These are phyloP conservation scores for Anolis sagrei DNA, from an alignment of 2,113 vertebrate genomes.

Conservation along the genomic window DNA sequence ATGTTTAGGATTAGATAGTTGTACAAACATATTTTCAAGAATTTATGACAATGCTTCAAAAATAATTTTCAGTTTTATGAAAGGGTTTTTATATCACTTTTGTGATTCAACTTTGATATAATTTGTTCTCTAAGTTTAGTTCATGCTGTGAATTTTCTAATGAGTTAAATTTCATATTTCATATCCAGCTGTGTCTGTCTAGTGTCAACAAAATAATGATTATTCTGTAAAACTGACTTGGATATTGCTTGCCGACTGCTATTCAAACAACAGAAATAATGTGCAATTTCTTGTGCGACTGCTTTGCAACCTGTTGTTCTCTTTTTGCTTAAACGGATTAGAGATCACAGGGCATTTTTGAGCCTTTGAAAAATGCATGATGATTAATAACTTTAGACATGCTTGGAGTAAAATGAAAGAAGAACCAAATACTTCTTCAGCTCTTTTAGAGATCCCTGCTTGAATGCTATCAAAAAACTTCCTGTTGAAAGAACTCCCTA, in stretches of 20 bases:
- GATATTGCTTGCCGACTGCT: constrained; percentile 47
- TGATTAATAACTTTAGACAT: constrained; percentile 25
- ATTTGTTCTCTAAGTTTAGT: constrained; percentile 62
- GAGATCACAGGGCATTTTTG: constrained; percentile 30
- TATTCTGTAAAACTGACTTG: constrained; percentile 59
- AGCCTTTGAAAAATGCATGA: constrained; percentile 47
- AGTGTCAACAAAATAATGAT: constrained; percentile 58
- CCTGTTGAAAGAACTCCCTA: background rate
- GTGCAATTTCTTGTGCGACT: constrained; percentile 38
- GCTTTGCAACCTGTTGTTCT: constrained; percentile 29
- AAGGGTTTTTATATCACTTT: constrained; percentile 46
- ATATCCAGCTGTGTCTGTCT: constrained; percentile 67
- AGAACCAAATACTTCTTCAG: constrained; percentile 10
- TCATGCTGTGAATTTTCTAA: constrained; percentile 68
- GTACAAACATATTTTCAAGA: constrained; percentile 44
- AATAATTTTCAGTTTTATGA: constrained; percentile 44
- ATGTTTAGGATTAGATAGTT: constrained; percentile 6
- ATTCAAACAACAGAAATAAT: constrained; percentile 45
- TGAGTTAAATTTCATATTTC: constrained; percentile 65
- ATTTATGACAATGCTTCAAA: constrained; percentile 30
- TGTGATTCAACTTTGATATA: constrained; percentile 47
- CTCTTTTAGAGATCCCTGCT: background rate
- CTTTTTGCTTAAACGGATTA: constrained; percentile 49
- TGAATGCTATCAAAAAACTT: background rate
- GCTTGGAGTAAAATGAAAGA: constrained; percentile 46